Base-by-base conservation (phyloP, 2,113 vertebrate species). In the Furnarius figulus region DNA sequence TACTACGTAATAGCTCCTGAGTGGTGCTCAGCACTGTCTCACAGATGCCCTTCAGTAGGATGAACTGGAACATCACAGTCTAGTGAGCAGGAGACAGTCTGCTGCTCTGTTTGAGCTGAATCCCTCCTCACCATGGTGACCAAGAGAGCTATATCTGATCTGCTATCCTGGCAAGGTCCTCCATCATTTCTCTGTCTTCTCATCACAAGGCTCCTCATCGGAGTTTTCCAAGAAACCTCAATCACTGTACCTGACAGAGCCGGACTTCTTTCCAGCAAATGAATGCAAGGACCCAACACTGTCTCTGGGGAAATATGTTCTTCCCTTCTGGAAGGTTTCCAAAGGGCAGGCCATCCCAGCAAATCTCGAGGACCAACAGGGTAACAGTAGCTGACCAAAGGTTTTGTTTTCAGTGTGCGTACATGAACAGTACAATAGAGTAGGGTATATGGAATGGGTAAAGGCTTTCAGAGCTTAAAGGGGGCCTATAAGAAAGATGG, bases 161-260 rank as follows among this genome's bases (percentile, higher is more conserved):
- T 95, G 87, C 85, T 93, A 20, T 88, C 73, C 92, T 91, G 95
- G 68, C 90, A 93, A 84, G 55, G 82, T 73, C 76, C 55, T 90
- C 79, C 72, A 86, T 74, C n/a, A 24, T 76, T 77, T 73, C 70
- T 89, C 87, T 86, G 88, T 72, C 91, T 94, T 90, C 84, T 95
- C 85, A 66, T 91, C 2, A 3, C 81, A 71, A 93, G 55, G 66
- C 83, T 93, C 68, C 68, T 96, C 75, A 63, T 89, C 50, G 9
- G 87, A 66, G 65, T 80, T 92, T 94, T 96, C 95, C 92, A 97
- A 96, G 95, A 94, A 91, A 67, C 65, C 76, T 96, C 96, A 94
- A 93, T 89, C 88, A 90, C 65, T 74, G 1, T 23, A 94, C 83
- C 95, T 92, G 95, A 92, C 83, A 95, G 89, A 86, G 82, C 14